Evolutionary conservation across 2,113 vertebrate genomes (phyloP).

Genomic region (Lethenteron camtschaticum): DNA sequence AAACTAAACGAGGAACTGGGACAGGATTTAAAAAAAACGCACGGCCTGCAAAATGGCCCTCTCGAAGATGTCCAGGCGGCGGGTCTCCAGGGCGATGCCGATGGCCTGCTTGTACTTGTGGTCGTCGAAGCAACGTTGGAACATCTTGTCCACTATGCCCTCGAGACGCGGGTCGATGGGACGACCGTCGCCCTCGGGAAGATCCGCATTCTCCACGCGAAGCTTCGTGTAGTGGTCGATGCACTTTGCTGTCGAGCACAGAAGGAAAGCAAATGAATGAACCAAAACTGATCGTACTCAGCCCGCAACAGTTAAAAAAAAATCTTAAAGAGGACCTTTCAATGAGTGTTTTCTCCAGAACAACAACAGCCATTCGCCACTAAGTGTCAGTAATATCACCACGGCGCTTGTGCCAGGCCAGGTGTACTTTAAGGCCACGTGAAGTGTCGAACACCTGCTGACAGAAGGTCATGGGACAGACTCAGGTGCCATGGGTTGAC

Average conservation of each 20-base stretch:
- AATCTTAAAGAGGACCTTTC: no score
- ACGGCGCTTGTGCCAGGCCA: no score
- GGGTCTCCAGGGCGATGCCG: constrained; percentile 77
- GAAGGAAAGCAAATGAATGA: not conserved
- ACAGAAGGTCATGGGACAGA: no score
- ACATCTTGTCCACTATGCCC: constrained; percentile 98
- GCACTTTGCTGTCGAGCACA: constrained; percentile 51
- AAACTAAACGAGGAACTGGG: not conserved
- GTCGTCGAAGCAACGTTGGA: constrained; percentile 77
- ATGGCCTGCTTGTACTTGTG: constrained; percentile 98
- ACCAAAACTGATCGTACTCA: not conserved
- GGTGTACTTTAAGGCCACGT: no score
- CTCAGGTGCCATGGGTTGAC: no score
- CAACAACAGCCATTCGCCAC: not conserved
- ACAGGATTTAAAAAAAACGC: constrained; percentile 1
- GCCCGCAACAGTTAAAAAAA: not conserved
- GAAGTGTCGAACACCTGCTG: no score
- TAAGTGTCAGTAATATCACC: no score
- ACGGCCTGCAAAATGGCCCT: constrained; percentile 74
- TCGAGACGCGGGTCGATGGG: constrained; percentile 72
- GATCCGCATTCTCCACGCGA: constrained; percentile 78
- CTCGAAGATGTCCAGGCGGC: constrained; percentile 81
- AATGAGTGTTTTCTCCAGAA: not conserved
- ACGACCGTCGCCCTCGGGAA: constrained; percentile 70
- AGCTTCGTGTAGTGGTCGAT: constrained; percentile 97